Conservation (phyloP, 2,888 invertebrate genomes). For the Chaitophorus viminalis region DNA sequence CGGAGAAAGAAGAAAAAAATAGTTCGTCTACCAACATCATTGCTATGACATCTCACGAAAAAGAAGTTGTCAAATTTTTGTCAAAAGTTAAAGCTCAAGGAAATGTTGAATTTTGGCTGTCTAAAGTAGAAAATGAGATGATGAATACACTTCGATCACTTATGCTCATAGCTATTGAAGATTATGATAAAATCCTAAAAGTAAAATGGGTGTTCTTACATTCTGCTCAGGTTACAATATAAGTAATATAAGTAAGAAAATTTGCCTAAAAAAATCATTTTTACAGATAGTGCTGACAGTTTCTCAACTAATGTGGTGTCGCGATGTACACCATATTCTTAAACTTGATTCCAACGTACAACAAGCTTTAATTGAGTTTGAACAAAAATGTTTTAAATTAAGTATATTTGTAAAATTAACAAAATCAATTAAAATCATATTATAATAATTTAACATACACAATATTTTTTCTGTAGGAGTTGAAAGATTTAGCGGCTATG, state of each 20-base stretch:
- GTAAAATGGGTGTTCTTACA: constrained; percentile 80
- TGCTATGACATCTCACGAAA: constrained; percentile 87
- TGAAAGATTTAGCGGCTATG: constrained; percentile 82
- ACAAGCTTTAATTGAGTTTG: constrained; percentile 63
- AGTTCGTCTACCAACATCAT: constrained; percentile 77
- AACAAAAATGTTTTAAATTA: constrained; percentile 67
- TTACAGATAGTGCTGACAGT: constrained; percentile 81
- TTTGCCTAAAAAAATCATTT: constrained; percentile 2
- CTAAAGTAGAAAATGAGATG: constrained; percentile 92
- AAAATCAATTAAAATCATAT: not conserved
- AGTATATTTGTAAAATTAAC: constrained; percentile 64
- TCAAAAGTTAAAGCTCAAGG: constrained; percentile 87
- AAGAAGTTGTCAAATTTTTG: constrained; percentile 82
- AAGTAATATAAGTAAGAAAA: constrained; percentile 26
- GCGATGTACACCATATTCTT: constrained; percentile 79
- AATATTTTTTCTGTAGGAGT: constrained; percentile 69
- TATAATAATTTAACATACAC: not conserved
- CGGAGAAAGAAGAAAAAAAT: constrained; percentile 71
- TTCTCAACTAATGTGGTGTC: constrained; percentile 91
- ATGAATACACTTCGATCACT: constrained; percentile 79
- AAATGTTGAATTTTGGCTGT: constrained; percentile 96
- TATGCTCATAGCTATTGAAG: constrained; percentile 80
- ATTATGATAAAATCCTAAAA: constrained; percentile 74
- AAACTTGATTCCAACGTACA: constrained; percentile 70
- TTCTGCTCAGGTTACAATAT: constrained; percentile 75